Conservation (phyloP, 64 coral and sea anemone genomes). For the Dendrophyllia cribrosa region DNA sequence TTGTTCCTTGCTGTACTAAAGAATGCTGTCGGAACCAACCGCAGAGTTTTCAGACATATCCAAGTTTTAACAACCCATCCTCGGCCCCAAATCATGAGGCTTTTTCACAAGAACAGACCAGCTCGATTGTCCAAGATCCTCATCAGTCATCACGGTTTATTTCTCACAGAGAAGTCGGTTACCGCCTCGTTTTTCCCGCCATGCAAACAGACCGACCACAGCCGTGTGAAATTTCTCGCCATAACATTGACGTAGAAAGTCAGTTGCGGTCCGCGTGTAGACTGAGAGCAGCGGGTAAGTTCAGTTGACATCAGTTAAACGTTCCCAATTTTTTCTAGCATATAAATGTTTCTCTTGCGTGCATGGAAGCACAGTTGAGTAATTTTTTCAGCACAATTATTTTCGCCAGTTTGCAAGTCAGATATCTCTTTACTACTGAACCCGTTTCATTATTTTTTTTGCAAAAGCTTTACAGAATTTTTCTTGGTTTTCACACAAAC, state of each 20-base stretch:
- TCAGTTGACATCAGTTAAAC: too few relatives aligned
- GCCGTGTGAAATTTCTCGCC: background rate
- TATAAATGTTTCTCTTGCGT: too few relatives aligned
- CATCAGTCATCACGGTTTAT: background rate
- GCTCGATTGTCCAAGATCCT: background rate
- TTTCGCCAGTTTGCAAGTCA: too few relatives aligned
- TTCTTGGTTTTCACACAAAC: too few relatives aligned
- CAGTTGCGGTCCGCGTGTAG: too few relatives aligned
- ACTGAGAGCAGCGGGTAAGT: background rate
- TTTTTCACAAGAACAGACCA: background rate
- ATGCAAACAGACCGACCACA: background rate
- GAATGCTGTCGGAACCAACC: background rate
- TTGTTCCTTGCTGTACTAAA: constrained; percentile 1
- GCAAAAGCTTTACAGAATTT: too few relatives aligned
- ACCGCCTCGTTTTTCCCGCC: background rate
- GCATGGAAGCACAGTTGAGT: too few relatives aligned
- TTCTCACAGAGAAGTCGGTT: background rate
- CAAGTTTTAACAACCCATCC: background rate
- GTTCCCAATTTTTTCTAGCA: too few relatives aligned
- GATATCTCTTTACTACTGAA: too few relatives aligned
- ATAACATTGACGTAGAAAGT: background rate
- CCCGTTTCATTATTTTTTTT: too few relatives aligned
- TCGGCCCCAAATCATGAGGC: background rate
- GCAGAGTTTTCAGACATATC: background rate
- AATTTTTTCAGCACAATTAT: too few relatives aligned